Base-by-base conservation (phyloP, 2,888 invertebrate species). In the Oscheius sp. region DNA sequence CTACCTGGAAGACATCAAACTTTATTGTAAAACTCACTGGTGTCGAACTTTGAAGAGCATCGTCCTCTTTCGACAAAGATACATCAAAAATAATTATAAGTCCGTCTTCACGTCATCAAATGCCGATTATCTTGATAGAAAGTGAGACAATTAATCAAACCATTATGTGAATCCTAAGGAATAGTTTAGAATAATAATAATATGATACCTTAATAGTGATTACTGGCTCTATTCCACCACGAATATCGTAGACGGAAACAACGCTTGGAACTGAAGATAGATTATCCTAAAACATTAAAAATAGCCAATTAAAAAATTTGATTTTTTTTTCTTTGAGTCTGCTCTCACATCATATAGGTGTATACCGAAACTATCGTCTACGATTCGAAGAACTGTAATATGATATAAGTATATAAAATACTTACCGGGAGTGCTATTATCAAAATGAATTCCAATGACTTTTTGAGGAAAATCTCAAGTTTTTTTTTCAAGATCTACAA, bases 351-450 rank as follows among this genome's bases (percentile, higher is more conserved):
- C 76, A 36, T 73, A 76, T 6, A 70, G 24, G 38, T 76, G 74
- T 9, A 76, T 32, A 6, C 76, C 74, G 38, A 72, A 76, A 2
- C 72, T 72, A 32, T 73, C 74, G 47, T 76, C 76, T 22, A 74
- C 57, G 0, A 72, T 70, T 51, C 67, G 68, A 33, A 76, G 45
- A 30, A 68, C 57, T 67, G n/a, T n/a, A n/a, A 62, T n/a, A 8
- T 33, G 20, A n/a, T n/a, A n/a, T n/a, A n/a, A n/a, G n/a, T n/a
- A n/a, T n/a, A n/a, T n/a, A n/a, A n/a, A n/a, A n/a, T n/a, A n/a
- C 62, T 6, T 26, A 57, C 66, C 62, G 38, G 61, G 61, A 50
- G 38, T 62, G 6, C 51, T 36, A 4, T 14, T 50, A 41, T 67
- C 67, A 22, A 67, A 67, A 38, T 67, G 67, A 17, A 67, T 67